These are phyloP conservation scores for Pardosa pseudoannulata DNA, from an alignment of 2,888 invertebrate species.

Conservation along the genomic window DNA sequence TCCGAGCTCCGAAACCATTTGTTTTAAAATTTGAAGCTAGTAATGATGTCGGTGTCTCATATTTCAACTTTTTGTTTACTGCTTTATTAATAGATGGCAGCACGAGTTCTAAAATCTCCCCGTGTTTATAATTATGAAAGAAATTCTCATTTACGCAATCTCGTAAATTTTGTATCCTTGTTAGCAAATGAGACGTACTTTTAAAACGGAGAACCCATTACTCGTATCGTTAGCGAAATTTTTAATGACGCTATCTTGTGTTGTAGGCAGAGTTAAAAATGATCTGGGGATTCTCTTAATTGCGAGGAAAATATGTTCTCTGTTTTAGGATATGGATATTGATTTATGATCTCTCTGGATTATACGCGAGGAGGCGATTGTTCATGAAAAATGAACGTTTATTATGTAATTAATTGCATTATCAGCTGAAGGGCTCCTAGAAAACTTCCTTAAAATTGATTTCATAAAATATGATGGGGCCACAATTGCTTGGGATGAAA, in stretches of 20 bases:
- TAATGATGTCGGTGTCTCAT: too few species aligned
- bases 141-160: neutral
- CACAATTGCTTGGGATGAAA: too few species aligned
- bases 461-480: too few species aligned
- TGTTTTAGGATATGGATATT: neutral
- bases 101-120: neutral
- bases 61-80: too few species aligned
- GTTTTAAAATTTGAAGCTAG: too few species aligned
- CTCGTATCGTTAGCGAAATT: conserved; percentile 10
- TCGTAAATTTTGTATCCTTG: conserved; percentile 10
- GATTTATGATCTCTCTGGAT: neutral
- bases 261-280: neutral
- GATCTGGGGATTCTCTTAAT: neutral
- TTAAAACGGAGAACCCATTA: neutral
- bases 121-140: neutral
- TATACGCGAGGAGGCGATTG: neutral
- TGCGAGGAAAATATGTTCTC: neutral
- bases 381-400: neutral
- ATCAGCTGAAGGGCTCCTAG: too few species aligned
- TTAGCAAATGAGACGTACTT: conserved; percentile 1
- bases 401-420: neutral
- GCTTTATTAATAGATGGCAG: neutral
- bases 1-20: too few species aligned
- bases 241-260: conserved; percentile 3
- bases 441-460: too few species aligned